A percentile compares a stretch with the other conserved stretches of the same genome.
phyloP scores from a whole-genome alignment of 2,113 vertebrate genomes.

The Elephantulus edwardii region DNA sequence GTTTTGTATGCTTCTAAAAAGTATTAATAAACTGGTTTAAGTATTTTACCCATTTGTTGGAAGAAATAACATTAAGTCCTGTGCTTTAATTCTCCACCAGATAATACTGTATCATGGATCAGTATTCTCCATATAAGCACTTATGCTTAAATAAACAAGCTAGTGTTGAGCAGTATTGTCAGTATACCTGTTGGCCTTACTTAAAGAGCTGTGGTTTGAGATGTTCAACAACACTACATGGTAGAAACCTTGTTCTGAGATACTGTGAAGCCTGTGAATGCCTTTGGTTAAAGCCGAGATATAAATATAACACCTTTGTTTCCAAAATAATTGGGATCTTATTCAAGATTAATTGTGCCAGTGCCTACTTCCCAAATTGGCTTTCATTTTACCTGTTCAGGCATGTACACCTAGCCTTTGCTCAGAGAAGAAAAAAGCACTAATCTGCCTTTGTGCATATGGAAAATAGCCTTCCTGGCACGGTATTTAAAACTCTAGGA shows the following conservation, averaged over 20 bases:
- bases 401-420: constrained; percentile 72
- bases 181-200: background rate
- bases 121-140: background rate
- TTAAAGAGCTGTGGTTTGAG: background rate
- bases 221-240: background rate
- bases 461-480: constrained; percentile 75
- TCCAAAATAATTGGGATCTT: constrained; percentile 74
- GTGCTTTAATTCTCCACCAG: background rate
- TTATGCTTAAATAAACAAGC: background rate
- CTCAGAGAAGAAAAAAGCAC: constrained; percentile 72
- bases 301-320: constrained; percentile 70
- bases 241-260: background rate
- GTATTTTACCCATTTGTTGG: constrained; percentile 58
- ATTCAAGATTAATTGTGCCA: constrained; percentile 76
- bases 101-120: background rate
- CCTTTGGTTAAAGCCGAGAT: constrained; percentile 65
- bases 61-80: background rate
- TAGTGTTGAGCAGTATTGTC: background rate
- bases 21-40: background rate
- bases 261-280: background rate
- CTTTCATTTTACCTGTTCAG: constrained; percentile 80
- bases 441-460: constrained; percentile 78
- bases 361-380: constrained; percentile 74
- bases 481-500: constrained; percentile 69
- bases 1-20: constrained; percentile 31